phyloP scores from a whole-genome alignment of 2,113 vertebrate genomes.

The Oncorhynchus kisutch region DNA sequence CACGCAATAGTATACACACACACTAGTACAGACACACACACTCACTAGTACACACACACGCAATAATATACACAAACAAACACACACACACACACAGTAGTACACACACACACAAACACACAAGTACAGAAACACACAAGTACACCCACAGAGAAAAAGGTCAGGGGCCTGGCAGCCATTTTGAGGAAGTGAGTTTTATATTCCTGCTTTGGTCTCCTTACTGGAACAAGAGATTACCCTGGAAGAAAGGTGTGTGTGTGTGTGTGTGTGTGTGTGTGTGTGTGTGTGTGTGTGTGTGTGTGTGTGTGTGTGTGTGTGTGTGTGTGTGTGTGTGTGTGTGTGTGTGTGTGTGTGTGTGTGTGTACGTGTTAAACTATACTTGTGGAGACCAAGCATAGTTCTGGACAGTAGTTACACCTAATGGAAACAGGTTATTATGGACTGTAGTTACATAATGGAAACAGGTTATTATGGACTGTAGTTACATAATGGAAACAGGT shows the following conservation, averaged over 20 bases:
- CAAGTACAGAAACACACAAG: not conserved
- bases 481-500: too few species aligned
- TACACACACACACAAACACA: not conserved
- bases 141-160: not conserved
- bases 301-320: conserved; percentile 1
- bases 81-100: not conserved
- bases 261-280: conserved; percentile 16
- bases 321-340: not conserved
- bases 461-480: too few species aligned
- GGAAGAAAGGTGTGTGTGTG: too few species aligned
- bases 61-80: too few species aligned
- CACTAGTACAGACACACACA: not conserved
- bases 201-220: conserved; percentile 27
- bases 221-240: not conserved
- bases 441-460: too few species aligned
- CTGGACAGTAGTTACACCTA: too few species aligned
- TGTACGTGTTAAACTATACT: too few species aligned
- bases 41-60: too few species aligned
- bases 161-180: not conserved
- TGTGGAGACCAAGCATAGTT: too few species aligned
- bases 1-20: too few species aligned
- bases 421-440: too few species aligned
- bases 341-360: too few species aligned
- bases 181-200: not conserved
- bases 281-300: conserved; percentile 11